These are phyloP conservation scores for Drosophila novamexicana DNA, from an alignment of 1,140 invertebrate species.

Conservation along the genomic window DNA sequence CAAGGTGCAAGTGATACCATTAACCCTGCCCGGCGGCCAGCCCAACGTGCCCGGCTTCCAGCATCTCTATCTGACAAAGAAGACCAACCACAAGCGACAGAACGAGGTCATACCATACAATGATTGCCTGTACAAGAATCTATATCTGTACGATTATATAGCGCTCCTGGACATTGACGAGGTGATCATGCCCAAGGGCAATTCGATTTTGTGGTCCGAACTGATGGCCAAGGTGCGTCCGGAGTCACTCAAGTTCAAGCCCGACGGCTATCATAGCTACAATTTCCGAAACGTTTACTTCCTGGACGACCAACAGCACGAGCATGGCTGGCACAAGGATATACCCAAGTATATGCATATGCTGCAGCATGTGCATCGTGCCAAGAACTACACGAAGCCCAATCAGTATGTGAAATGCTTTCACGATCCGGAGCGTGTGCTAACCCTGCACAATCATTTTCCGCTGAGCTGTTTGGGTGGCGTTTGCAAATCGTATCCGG, in stretches of 20 bases:
- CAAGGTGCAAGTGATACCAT: conserved; percentile 92
- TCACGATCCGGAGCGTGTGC: conserved; percentile 94
- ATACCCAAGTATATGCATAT: conserved; percentile 96
- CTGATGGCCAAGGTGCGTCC: conserved; percentile 91
- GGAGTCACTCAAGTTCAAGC: conserved; percentile 89
- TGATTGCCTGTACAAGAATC: conserved; percentile 97
- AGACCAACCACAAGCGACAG: conserved; percentile 95
- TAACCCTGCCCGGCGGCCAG: conserved; percentile 95
- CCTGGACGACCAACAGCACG: conserved; percentile 94
- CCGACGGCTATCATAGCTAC: conserved; percentile 91
- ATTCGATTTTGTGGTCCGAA: conserved; percentile 89
- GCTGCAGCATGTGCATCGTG: conserved; percentile 96
- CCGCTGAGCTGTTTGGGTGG: conserved; percentile 94
- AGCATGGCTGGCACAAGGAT: conserved; percentile 92
- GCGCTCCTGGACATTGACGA: conserved; percentile 97
- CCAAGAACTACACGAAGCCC: conserved; percentile 96
- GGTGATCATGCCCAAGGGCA: conserved; percentile 95
- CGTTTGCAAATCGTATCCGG: conserved; percentile 93
- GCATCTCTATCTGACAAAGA: conserved; percentile 95
- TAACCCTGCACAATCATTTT: conserved; percentile 97
- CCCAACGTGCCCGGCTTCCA: conserved; percentile 95
- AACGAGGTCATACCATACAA: conserved; percentile 99
- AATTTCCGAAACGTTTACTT: conserved; percentile 98
- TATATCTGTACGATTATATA: conserved; percentile 96
- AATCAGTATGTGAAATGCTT: conserved; percentile 98